Evolutionary conservation across 2,797 vertebrate species (phyloP).

Genomic region (Chrosomus eos): DNA sequence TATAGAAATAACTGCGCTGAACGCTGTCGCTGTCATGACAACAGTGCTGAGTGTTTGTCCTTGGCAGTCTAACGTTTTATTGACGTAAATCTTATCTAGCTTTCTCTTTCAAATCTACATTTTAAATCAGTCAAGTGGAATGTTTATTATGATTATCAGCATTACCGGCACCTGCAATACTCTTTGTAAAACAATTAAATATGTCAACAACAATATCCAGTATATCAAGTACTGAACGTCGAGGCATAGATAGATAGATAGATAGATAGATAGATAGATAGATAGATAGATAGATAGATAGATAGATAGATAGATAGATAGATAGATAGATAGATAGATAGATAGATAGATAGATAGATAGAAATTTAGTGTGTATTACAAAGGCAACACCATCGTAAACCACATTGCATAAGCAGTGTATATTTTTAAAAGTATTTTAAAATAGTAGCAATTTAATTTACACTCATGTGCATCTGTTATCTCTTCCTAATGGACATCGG

Average conservation of each 20-base stretch:
- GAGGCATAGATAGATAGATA: not conserved
- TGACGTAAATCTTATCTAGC: no score
- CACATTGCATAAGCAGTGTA: not conserved
- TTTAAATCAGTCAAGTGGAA: not conserved
- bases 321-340: not conserved
- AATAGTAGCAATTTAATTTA: not conserved
- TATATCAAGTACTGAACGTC: not conserved
- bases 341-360: no score
- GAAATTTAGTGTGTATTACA: not conserved
- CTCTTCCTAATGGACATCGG: not conserved
- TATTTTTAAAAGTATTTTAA: not conserved
- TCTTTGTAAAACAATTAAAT: not conserved
- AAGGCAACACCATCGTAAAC: not conserved
- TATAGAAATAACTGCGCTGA: not conserved
- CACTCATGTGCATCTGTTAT: not conserved
- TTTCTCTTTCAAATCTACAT: not conserved
- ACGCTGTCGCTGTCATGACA: not conserved
- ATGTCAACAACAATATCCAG: not conserved
- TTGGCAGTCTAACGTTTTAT: not conserved
- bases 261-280: not conserved
- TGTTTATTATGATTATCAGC: not conserved
- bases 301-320: not conserved
- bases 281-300: not conserved
- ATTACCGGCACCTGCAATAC: not conserved
- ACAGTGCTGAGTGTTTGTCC: not conserved